Evolutionary conservation across 2,888 invertebrate species (phyloP).

Genomic region (Cheilosia vernalis): DNA sequence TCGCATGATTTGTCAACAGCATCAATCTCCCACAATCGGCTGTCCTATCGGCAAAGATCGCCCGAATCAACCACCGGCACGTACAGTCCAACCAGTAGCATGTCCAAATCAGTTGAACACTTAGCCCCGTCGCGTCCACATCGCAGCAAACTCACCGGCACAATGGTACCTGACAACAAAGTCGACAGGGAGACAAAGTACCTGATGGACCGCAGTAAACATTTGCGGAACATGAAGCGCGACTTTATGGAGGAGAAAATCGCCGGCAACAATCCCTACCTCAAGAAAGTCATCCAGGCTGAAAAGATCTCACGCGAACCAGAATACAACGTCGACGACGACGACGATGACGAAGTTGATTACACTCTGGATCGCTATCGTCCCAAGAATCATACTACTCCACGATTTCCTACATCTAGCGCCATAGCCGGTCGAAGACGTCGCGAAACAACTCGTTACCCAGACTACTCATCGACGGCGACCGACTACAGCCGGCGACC

Average conservation of each 20-base stretch:
- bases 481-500: conserved; percentile 55
- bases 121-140: conserved; percentile 75
- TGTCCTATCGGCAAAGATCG: conserved; percentile 77
- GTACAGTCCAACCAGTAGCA: conserved; percentile 72
- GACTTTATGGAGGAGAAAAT: conserved; percentile 83
- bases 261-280: conserved; percentile 82
- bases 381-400: conserved; percentile 77
- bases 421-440: conserved; percentile 74
- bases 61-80: conserved; percentile 58
- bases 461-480: conserved; percentile 39
- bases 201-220: conserved; percentile 82
- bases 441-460: conserved; percentile 48
- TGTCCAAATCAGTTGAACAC: conserved; percentile 60
- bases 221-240: conserved; percentile 81
- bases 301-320: conserved; percentile 73
- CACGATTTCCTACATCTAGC: conserved; percentile 80
- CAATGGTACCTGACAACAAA: conserved; percentile 45
- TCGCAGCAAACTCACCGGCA: conserved; percentile 62
- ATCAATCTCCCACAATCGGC: conserved; percentile 66
- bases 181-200: conserved; percentile 80
- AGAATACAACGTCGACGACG: conserved; percentile 16
- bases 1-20: conserved; percentile 31
- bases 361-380: conserved; percentile 79
- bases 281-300: conserved; percentile 80
- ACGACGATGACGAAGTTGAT: conserved; percentile 74